These are phyloP conservation scores for Sesia bembeciformis DNA, from an alignment of 2,888 invertebrate species.

Conservation along the genomic window DNA sequence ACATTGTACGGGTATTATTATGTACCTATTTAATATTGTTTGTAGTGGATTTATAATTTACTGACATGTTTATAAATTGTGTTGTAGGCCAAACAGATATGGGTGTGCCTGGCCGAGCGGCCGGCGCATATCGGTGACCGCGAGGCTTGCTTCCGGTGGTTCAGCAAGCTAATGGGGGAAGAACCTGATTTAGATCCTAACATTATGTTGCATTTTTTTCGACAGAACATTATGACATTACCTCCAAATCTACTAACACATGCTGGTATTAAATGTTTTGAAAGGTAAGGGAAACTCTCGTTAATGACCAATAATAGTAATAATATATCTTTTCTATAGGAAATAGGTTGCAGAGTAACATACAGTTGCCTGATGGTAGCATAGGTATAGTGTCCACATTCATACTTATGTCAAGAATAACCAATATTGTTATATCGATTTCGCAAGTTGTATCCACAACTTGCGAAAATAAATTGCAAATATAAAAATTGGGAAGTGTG, in stretches of 20 bases:
- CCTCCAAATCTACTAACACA: conserved; percentile 94
- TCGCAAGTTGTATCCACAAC: too few species aligned
- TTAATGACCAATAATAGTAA: neutral
- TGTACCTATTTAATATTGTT: conserved; percentile 3
- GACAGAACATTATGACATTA: conserved; percentile 92
- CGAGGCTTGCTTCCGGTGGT: conserved; percentile 98
- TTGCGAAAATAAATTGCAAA: too few species aligned
- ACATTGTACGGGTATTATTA: conserved; percentile 2
- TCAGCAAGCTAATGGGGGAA: conserved; percentile 96
- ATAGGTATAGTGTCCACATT: too few species aligned
- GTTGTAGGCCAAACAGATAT: conserved; percentile 90
- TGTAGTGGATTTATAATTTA: conserved; percentile 1
- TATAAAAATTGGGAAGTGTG: too few species aligned
- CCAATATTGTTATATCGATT: too few species aligned
- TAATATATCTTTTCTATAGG: neutral
- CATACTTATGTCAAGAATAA: too few species aligned
- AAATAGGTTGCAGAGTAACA: neutral
- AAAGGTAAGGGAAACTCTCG: conserved; percentile 55
- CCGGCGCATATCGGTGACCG: conserved; percentile 94
- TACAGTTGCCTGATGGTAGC: too few species aligned
- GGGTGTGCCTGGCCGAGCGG: conserved; percentile 95
- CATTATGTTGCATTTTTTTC: conserved; percentile 96
- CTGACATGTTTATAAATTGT: neutral
- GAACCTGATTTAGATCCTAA: conserved; percentile 98
- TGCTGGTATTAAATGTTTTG: conserved; percentile 93